Base-by-base conservation (phyloP, 2,113 vertebrate genomes). In the Gobiocypris rarus region DNA sequence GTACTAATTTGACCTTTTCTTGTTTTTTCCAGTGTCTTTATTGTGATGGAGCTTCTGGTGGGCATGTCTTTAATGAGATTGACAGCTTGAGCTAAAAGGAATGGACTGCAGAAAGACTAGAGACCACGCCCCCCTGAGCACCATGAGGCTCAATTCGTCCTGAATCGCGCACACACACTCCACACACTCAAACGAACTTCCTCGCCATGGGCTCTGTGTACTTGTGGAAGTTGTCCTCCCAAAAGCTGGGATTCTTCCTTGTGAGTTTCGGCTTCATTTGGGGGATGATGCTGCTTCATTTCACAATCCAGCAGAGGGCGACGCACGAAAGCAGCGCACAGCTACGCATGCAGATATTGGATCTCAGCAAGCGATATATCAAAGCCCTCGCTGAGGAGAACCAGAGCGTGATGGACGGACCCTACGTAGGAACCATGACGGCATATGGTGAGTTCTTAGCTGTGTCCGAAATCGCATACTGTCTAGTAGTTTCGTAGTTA, bases 231-330 rank as follows among this genome's bases (percentile, higher is more conserved):
- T 92, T 99, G 85, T 99, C 98, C 0, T 98, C 98, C 86, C 98
- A 99, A 93, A 99, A 99, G 93, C 95, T 99, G 4, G 98, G 98
- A 87, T 98, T 99, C 90, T 98, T 99, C 89, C 93, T 99, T 50
- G 98, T 99, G 92, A 97, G 97, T 93, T 99, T 99, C 63, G 98
- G 98, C 82, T 99, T 99, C 92, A 99, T 99, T 92, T 99, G 98
- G 98, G 98, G 98, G 73, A 99, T 99, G 98, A 99, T 99, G 98
- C 95, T 99, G 87, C 94, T 99, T 73, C 98, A 99, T 92, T 99
- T 99, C 90, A 99, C 98, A 89, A 99, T 99, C 91, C 98, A 99
- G 92, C 98, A 99, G 89, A 94, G 97, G 85, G 95, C 95, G 82
- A 96, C 96, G 85, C 97, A 98, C 0, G 97, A 98, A 92, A 99